phyloP scores from a whole-genome alignment of 2,797 vertebrate species.

The Cirrhinus mrigala region DNA sequence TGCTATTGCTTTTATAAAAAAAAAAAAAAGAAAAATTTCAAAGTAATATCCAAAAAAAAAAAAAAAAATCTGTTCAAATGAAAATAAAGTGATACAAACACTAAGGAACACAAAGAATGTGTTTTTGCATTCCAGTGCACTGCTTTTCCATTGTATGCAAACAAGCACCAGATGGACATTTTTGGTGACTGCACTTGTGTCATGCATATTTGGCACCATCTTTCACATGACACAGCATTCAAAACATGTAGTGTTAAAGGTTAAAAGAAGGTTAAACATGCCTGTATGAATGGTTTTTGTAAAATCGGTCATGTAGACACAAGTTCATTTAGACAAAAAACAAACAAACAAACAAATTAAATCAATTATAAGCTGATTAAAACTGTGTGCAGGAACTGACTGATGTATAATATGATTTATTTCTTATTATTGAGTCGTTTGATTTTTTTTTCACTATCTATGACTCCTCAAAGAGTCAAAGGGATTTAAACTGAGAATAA shows the following conservation, averaged over 20 bases:
- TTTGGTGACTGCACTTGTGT: background rate
- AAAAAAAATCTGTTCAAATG: background rate
- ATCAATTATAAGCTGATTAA: background rate
- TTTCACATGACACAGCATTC: background rate
- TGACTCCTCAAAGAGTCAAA: conserved; percentile 4
- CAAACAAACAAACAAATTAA: background rate
- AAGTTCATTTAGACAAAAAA: background rate
- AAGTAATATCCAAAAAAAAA: background rate
- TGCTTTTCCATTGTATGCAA: background rate
- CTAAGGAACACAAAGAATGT: background rate
- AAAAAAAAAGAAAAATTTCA: background rate
- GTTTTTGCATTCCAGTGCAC: background rate
- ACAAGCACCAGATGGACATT: background rate
- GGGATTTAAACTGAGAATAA: background rate
- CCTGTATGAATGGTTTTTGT: background rate
- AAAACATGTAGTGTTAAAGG: background rate
- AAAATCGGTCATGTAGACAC: background rate
- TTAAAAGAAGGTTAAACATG: background rate
- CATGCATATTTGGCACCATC: background rate
- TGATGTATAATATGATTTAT: background rate
- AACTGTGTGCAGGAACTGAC: background rate
- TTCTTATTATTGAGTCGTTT: background rate
- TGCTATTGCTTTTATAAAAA: conserved; percentile 2
- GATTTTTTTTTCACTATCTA: background rate
- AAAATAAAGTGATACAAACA: background rate